These are phyloP conservation scores for Lepidurus arcticus DNA, from an alignment of 1,140 invertebrate species.

Conservation along the genomic window DNA sequence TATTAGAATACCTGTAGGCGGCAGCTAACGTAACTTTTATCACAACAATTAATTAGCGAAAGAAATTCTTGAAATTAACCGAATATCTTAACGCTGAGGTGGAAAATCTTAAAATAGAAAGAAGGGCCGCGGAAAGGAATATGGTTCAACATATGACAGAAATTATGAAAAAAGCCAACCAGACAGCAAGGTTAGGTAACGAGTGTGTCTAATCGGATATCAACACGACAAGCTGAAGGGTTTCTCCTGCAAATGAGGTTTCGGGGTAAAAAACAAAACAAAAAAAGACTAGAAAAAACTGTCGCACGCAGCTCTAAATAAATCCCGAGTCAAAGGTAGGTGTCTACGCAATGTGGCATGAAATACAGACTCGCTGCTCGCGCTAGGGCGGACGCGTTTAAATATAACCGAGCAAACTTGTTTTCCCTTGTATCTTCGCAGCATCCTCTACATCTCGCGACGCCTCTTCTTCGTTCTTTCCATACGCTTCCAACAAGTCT, in stretches of 20 bases:
- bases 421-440: too few species aligned
- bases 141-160: not conserved
- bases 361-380: not conserved
- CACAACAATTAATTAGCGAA: too few species aligned
- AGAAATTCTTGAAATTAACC: too few species aligned
- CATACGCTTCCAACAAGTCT: too few species aligned
- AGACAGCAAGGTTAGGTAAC: too few species aligned
- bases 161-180: not conserved
- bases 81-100: too few species aligned
- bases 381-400: not conserved
- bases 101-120: not conserved
- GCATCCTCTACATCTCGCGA: too few species aligned
- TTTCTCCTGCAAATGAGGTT: slow-evolving; percentile 4
- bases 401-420: not conserved
- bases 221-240: slow-evolving; percentile 6
- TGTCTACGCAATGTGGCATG: not conserved
- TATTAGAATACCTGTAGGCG: too few species aligned
- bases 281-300: not conserved
- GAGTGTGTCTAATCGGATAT: not conserved
- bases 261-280: too few species aligned
- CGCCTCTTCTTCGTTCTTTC: too few species aligned
- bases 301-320: not conserved
- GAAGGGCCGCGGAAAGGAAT: not conserved
- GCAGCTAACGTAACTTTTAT: too few species aligned
- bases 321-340: not conserved